Percentiles rank a stretch among this genome's conserved stretches.
Evolutionary conservation across 2,797 vertebrate genomes (phyloP).

Genomic region (Sorex maritimensis): DNA sequence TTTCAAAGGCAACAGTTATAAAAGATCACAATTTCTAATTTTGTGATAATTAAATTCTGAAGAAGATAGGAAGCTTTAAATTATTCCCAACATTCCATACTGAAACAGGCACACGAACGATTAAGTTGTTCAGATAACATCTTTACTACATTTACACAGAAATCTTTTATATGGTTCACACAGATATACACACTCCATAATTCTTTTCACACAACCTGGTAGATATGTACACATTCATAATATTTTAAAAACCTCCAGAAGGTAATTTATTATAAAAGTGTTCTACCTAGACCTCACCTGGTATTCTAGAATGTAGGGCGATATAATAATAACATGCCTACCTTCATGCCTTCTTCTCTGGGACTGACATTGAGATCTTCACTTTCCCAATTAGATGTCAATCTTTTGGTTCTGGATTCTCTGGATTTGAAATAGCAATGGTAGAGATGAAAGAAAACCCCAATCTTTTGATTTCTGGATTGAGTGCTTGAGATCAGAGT

Average conservation of each 20-base stretch:
- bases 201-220: background rate
- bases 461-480: background rate
- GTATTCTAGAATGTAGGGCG: conserved; percentile 1
- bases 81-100: background rate
- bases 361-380: background rate
- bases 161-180: background rate
- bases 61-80: background rate
- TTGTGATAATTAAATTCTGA: background rate
- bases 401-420: background rate
- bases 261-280: background rate
- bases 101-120: background rate
- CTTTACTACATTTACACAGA: background rate
- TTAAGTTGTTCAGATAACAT: background rate
- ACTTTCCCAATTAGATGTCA: background rate
- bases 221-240: background rate
- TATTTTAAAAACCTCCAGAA: too few relatives aligned
- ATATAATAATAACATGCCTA: conserved; percentile 15
- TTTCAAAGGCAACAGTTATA: background rate
- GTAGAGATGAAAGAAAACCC: background rate
- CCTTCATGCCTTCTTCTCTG: conserved; percentile 68
- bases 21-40: conserved; percentile 14
- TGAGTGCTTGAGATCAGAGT: background rate
- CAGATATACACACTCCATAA: too few relatives aligned
- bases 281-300: background rate
- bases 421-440: background rate